Evolutionary conservation across 2,113 vertebrate genomes (phyloP), one percentile per base, ranked within the genome.

Genomic region (Malurus elegans): DNA sequence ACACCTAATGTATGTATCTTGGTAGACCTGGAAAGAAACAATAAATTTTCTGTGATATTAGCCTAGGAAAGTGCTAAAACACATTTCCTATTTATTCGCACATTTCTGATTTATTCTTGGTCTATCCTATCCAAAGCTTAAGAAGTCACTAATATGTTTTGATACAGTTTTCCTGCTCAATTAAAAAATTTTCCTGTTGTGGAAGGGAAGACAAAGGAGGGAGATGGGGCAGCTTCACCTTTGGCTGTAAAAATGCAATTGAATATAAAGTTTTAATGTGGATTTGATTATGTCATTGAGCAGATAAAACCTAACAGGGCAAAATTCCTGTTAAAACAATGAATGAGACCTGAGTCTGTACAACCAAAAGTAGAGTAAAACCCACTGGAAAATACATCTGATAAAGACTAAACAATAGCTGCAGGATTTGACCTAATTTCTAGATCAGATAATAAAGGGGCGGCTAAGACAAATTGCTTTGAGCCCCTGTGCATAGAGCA

Each of bases 401-500:
- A 80, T 81, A 88, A 92, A 92, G 60, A 64, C 67, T 74, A 81
- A 95, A 93, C n/a, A 93, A 28, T 88, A 78, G 90, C 94, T 90
- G 31, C 64, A 94, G 75, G 72, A 94, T 84, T 95, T 93, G 90
- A 90, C 95, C 92, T 96, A 80, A 93, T 95, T 96, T 91, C 88
- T 84, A 74, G 48, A 78, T 86, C 79, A 69, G 72, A 78, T 96
- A 74, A 94, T 93, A 94, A 93, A 70, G 18, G 18, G 29, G 21
- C 88, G 47, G 60, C 79, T 92, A 80, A 86, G 64, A 88, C 34
- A 94, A 94, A 92, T 93, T 94, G 92, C 86, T 92, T 79, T 90
- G 82, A 90, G 88, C 88, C 92, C 61, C 23, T 86, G 80, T 91
- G 80, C 53, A 71, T 67, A 86, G 44, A 84, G 34, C 44, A 88